A percentile compares a stretch with the other conserved stretches of the same genome.
Conservation (phyloP, 23 tunicate genomes). For the Styela clava region DNA sequence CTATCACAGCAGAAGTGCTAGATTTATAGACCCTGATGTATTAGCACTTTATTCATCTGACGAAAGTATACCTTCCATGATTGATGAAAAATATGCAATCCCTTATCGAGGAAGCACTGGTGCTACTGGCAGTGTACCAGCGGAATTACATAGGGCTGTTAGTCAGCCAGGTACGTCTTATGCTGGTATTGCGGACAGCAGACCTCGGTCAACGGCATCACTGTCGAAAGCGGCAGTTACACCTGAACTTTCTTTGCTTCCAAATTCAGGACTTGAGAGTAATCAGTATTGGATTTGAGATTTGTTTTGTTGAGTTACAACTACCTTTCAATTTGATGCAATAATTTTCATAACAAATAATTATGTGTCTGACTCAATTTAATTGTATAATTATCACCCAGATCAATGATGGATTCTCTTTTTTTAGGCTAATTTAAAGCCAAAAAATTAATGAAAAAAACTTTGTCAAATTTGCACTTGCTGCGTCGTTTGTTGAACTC, state of each 20-base stretch:
- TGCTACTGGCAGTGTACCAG: conserved; percentile 33
- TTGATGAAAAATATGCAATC: conserved; percentile 22
- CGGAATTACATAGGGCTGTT: conserved; percentile 15
- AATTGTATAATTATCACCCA: too few relatives aligned
- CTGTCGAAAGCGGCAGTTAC: neutral
- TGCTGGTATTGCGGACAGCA: conserved; percentile 5
- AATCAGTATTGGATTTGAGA: conserved; percentile 25
- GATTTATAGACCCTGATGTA: conserved; percentile 24
- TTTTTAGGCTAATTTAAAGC: too few relatives aligned
- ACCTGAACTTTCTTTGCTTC: conserved; percentile 15
- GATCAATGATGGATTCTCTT: too few relatives aligned
- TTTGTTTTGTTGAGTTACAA: conserved; percentile 1
- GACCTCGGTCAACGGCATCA: conserved; percentile 17
- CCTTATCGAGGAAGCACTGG: neutral
- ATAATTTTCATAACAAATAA: too few relatives aligned
- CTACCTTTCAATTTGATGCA: too few relatives aligned
- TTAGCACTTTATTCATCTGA: conserved; percentile 42
- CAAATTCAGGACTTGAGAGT: neutral
- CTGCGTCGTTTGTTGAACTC: too few relatives aligned
- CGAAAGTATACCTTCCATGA: conserved; percentile 37
- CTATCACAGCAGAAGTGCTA: conserved; percentile 25
- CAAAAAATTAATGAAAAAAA: too few relatives aligned
- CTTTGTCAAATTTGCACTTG: too few relatives aligned
- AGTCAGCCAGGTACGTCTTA: neutral
- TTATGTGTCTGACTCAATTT: too few relatives aligned